Percentiles rank a stretch among this genome's conserved stretches.
Conservation (phyloP, 2,888 invertebrate genomes). For the Helobdella robusta region DNA sequence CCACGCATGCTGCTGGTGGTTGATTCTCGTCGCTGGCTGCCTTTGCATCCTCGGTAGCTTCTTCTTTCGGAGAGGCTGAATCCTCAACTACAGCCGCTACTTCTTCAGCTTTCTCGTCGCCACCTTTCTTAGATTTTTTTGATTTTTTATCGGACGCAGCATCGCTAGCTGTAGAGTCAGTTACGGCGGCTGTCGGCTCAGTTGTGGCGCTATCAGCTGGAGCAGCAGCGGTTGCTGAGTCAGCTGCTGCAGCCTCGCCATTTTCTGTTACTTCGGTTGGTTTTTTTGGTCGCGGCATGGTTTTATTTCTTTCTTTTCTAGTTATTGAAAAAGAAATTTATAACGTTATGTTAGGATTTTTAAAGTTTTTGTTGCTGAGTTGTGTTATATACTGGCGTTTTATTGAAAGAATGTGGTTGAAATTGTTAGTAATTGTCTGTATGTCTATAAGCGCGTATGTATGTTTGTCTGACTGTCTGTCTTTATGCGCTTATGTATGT, state of each 20-base stretch:
- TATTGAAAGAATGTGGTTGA: not conserved
- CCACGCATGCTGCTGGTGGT: not conserved
- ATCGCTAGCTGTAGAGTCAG: not conserved
- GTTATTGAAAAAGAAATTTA: no score
- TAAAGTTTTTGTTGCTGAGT: not conserved
- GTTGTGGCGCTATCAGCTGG: not conserved
- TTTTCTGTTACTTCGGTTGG: not conserved
- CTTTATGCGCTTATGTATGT: no score
- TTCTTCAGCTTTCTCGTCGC: not conserved
- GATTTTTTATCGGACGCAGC: not conserved
- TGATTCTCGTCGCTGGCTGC: not conserved
- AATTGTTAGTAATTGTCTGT: not conserved
- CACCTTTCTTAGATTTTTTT: not conserved
- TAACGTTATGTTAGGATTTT: not conserved
- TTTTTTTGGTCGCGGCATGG: not conserved
- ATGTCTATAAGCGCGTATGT: not conserved
- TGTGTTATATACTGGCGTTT: not conserved
- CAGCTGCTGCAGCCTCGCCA: constrained; percentile 1
- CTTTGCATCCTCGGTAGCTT: not conserved
- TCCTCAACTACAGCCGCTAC: not conserved
- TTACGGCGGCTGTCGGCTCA: not conserved
- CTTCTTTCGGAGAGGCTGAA: not conserved
- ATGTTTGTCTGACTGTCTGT: constrained; percentile 10
- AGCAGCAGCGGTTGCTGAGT: not conserved
- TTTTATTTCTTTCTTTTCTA: no score